Evolutionary conservation across 2,888 invertebrate species (phyloP), one percentile per base, ranked within the genome.

Genomic region (Andrena trimmerana): DNA sequence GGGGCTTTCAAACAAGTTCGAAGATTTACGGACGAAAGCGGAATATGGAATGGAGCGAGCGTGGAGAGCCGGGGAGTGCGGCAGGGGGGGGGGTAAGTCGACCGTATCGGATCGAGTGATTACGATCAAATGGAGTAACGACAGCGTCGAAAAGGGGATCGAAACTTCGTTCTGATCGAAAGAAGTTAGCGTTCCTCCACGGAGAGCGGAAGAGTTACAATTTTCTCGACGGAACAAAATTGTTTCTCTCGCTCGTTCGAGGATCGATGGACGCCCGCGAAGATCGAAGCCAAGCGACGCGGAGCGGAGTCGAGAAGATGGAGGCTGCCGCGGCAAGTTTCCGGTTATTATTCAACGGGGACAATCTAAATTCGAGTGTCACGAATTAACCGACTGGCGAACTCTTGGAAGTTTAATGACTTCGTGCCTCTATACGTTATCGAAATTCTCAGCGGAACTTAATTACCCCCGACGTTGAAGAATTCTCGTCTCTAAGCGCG

Each of bases 401-500:
- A 71, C 67, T 70, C 65, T 54, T 52, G 52, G 31, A 65, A 84
- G 68, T 87, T 87, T 81, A 87, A 87, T 36, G 85, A 82, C 84
- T 87, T 81, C 65, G 67, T 20, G 60, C 54, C 66, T 69, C 77
- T 75, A 81, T 87, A 74, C 69, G 72, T 85, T 87, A 83, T 74
- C 73, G 78, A 85, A 78, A 80, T 85, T 75, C 76, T 69, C 63
- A 20, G 68, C 72, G 73, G 66, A 81, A 79, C 79, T 85, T 87
- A 88, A 88, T 88, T 88, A 88, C 73, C 84, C 52, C 20, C 54
- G 80, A 84, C 81, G 79, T 78, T 77, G 80, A 86, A 72, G 78
- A 84, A 86, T 66, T 60, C 67, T 63, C 75, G 68, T 70, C 66
- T 80, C 68, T 65, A 70, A 76, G 67, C 73, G 62, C 76, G 60